Evolutionary conservation across 2,113 vertebrate genomes (phyloP).

Genomic region (Brachypteracias leptosomus): DNA sequence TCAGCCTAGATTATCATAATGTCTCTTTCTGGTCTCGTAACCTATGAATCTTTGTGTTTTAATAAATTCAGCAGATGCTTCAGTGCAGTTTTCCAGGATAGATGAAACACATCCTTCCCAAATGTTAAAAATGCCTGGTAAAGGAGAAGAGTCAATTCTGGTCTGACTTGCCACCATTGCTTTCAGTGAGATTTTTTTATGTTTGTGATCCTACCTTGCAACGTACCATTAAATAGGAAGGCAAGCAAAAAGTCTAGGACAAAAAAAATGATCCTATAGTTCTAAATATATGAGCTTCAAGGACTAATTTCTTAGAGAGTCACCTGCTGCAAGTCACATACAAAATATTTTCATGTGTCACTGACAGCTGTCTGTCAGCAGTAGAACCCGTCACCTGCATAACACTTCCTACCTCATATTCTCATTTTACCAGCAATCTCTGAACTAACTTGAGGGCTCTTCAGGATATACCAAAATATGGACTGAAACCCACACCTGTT

Average conservation of each 20-base stretch:
- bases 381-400: neutral
- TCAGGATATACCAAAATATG: neutral
- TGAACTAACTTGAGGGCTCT: neutral
- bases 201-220: neutral
- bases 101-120: neutral
- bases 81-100: neutral
- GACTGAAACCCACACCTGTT: neutral
- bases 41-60: constrained; percentile 20
- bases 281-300: neutral
- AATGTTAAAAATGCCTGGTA: neutral
- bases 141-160: neutral
- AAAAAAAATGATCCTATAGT: neutral
- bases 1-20: constrained; percentile 40
- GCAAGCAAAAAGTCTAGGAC: neutral
- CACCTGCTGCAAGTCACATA: neutral
- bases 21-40: constrained; percentile 33
- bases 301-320: neutral
- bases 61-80: constrained; percentile 29
- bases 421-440: neutral
- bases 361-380: neutral
- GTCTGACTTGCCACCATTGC: neutral
- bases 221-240: neutral
- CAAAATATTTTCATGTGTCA: neutral
- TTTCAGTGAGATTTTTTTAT: neutral
- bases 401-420: neutral